A percentile compares a stretch with the other conserved stretches of the same genome.
Conservation (phyloP, 1,140 invertebrate species). For the Trachymyrmex cornetzi region DNA sequence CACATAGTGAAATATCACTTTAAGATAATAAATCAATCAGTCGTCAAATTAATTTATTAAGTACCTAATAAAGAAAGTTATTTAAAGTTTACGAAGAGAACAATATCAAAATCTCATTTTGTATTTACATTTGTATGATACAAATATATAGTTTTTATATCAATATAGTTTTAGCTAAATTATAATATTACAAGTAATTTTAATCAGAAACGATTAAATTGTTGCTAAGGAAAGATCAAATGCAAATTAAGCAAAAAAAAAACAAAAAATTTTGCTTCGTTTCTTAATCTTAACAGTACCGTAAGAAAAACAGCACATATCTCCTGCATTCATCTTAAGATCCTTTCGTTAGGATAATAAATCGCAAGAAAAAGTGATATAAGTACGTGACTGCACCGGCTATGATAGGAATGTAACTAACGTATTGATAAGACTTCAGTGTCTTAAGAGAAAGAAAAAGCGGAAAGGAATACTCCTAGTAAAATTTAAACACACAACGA, state of each 20-base stretch:
- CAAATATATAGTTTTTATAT: neutral
- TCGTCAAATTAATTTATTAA: conserved; percentile 22
- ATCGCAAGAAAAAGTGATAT: conserved; percentile 27
- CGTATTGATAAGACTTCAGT: neutral
- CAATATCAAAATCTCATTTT: neutral
- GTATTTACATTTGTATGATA: conserved; percentile 21
- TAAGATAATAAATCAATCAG: conserved; percentile 25
- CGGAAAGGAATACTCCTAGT: neutral
- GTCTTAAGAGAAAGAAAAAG: conserved; percentile 26
- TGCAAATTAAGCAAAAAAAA: neutral
- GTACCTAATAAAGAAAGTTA: neutral
- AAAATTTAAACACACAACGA: conserved; percentile 30
- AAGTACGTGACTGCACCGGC: conserved; percentile 24
- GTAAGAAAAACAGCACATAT: conserved; percentile 15
- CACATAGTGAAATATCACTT: conserved; percentile 16
- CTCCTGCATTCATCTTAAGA: neutral
- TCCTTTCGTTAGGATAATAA: neutral
- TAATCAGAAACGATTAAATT: conserved; percentile 14
- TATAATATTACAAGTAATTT: conserved; percentile 18
- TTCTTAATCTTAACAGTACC: neutral
- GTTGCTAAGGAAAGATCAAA: conserved; percentile 22
- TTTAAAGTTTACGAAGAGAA: neutral
- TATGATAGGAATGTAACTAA: conserved; percentile 42
- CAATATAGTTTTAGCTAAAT: neutral
- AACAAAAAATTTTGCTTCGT: neutral